Evolutionary conservation across 1,140 invertebrate genomes (phyloP), one percentile per base, ranked within the genome.

Genomic region (Bemisia tabaci): DNA sequence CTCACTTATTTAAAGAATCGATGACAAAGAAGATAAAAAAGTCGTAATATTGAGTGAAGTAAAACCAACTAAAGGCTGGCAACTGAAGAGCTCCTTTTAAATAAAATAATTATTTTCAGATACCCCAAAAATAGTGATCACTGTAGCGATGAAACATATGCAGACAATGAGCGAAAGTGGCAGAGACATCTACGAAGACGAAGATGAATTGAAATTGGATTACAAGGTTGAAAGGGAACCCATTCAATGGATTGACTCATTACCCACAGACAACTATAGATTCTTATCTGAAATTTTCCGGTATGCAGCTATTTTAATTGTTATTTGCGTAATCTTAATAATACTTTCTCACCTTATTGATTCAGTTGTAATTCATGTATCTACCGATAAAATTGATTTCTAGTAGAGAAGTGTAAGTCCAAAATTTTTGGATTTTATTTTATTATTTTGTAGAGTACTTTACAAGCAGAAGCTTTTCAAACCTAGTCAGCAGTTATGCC

Each of bases 91-190:
- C n/a, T n/a, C n/a, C n/a, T n/a, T n/a, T n/a, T n/a, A n/a, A n/a
- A n/a, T n/a, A n/a, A n/a, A n/a, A n/a, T n/a, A n/a, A n/a, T n/a
- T n/a, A n/a, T n/a, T 70, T 71, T 33, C 67, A 77, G 78, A 77
- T 68, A 79, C 83, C 5, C 78, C 83, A 0, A 89, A 88, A 74
- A 81, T 93, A 1, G 83, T 86, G 72, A 79, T 92, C 2, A 87
- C 87, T 0, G 83, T 86, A 69, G 87, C 90, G 0, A 91, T 92
- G 88, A 86, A 80, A 71, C 89, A 91, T 76, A 80, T 92, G 23
- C 91, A 94, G 72, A 85, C 90, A 72, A 76, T 91, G 1, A 92
- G 90, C 0, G 90, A 93, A 73, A 84, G 84, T 60, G 90, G 89
- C 1, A 84, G 87, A 69, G 83, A 85, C 72, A 82, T 90, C 0